Base-by-base conservation (phyloP, 2,797 vertebrate species). In the Pangasius sanitwongsei region DNA sequence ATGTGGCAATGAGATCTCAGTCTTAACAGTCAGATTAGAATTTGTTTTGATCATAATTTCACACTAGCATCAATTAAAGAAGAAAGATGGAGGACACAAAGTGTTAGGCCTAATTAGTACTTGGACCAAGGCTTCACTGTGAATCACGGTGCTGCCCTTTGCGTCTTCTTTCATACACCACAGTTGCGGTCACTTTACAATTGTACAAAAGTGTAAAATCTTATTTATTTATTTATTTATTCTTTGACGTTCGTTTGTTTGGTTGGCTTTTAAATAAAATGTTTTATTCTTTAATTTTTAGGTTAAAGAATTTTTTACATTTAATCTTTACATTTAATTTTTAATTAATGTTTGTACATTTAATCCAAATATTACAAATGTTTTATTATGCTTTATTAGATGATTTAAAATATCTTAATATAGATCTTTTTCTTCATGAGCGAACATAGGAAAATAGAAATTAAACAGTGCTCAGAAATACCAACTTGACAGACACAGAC, bases 401-500 rank as follows among this genome's bases (percentile, higher is more conserved):
- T 75, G 0, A 48, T 15, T 48, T 13, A 13, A 75, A 75, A 75
- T 74, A 25, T 70, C 2, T 72, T 41, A 72, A 41, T 70, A 37
- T 72, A 37, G 16, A 72, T 72, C 16, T 70, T 20, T 72, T 72
- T 41, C 65, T 72, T 41, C 34, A 23, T 37, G 8, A 44, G 8
- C 41, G 20, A 41, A 48, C 2, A 16, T 15, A 12, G 2, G 63
- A 4, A 67, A 13, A 67, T 67, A 28, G 63, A 37, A 34, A 48
- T 78, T 78, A 78, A 78, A 78, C 48, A 78, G 28, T 78, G 48
- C n/a, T 78, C 15, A 55, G 28, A 78, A 78, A 53, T 31, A 48
- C 20, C 41, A 44, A 11, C 3, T 74, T 74, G 37, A 44, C 55
- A 59, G 20, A 37, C 55, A 53, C 0, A 53, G 75, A 31, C 50